A percentile compares a stretch with the other conserved stretches of the same genome.
Conservation (phyloP, 2,797 vertebrate genomes). For the Xyrichtys novacula region DNA sequence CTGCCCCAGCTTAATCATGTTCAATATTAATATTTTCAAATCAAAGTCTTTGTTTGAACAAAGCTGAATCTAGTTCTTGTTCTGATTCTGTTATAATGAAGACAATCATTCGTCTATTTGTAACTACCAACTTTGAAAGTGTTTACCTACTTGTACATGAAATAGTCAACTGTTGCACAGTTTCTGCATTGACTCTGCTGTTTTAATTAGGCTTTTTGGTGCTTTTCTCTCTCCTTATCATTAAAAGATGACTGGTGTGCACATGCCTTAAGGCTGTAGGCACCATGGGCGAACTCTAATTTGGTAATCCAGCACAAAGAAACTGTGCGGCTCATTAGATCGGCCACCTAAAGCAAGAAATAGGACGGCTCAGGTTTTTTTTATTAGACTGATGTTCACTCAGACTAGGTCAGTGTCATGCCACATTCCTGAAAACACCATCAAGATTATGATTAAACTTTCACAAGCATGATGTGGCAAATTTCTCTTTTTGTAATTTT, state of each 20-base stretch:
- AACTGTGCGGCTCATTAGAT: conserved; percentile 34
- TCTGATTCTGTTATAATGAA: no score
- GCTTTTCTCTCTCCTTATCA: conserved; percentile 3
- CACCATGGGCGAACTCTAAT: conserved; percentile 8
- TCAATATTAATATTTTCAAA: no score
- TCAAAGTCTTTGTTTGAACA: no score
- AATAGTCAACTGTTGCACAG: background rate
- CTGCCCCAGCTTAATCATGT: no score
- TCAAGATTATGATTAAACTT: background rate
- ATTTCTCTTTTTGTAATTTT: background rate
- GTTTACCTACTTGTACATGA: background rate
- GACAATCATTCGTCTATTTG: no score
- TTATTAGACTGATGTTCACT: conserved; percentile 21
- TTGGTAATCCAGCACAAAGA: conserved; percentile 18
- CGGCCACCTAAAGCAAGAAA: conserved; percentile 29
- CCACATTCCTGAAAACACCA: background rate
- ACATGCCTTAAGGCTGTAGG: conserved; percentile 5
- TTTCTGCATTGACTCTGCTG: background rate
- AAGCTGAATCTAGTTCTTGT: no score
- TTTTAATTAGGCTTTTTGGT: background rate
- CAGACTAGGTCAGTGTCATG: background rate
- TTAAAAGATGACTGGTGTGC: conserved; percentile 3
- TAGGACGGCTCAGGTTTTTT: background rate
- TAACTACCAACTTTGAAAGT: background rate
- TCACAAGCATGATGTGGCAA: background rate